A percentile compares a stretch with the other conserved stretches of the same genome.
Conservation (phyloP, 2,888 invertebrate genomes). For the Ochropacha duplaris region DNA sequence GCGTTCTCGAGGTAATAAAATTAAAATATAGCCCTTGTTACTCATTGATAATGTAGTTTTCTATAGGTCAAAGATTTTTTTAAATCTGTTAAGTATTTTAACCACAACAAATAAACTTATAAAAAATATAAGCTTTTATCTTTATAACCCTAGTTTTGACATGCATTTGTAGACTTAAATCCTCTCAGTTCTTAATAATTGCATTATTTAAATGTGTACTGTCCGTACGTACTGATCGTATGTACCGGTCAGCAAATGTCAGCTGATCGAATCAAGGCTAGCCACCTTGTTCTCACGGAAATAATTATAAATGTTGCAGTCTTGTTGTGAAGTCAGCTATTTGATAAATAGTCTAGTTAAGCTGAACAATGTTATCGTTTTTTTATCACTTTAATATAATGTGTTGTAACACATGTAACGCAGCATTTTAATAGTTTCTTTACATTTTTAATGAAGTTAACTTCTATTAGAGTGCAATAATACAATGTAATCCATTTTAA, state of each 20-base stretch:
- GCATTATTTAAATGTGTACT: neutral
- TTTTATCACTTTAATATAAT: neutral
- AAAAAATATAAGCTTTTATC: no score
- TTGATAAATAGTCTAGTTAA: neutral
- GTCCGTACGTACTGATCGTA: no score
- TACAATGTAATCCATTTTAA: neutral
- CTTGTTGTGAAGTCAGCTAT: neutral
- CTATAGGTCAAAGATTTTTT: no score
- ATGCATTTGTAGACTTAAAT: no score
- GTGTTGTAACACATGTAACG: no score
- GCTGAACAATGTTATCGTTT: neutral
- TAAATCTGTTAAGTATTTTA: no score
- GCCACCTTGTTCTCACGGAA: conserved; percentile 24
- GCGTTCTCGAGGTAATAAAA: no score
- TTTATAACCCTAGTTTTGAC: no score
- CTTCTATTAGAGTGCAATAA: neutral
- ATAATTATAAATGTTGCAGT: conserved; percentile 9
- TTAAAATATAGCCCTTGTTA: no score
- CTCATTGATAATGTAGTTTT: no score
- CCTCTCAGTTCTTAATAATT: no score
- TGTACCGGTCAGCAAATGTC: conserved; percentile 24
- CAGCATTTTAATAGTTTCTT: neutral
- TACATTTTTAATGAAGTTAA: neutral
- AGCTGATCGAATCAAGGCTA: conserved; percentile 27
- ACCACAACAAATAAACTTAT: no score